Evolutionary conservation across 2,113 vertebrate genomes (phyloP).

Genomic region (Corythornis cristatus): DNA sequence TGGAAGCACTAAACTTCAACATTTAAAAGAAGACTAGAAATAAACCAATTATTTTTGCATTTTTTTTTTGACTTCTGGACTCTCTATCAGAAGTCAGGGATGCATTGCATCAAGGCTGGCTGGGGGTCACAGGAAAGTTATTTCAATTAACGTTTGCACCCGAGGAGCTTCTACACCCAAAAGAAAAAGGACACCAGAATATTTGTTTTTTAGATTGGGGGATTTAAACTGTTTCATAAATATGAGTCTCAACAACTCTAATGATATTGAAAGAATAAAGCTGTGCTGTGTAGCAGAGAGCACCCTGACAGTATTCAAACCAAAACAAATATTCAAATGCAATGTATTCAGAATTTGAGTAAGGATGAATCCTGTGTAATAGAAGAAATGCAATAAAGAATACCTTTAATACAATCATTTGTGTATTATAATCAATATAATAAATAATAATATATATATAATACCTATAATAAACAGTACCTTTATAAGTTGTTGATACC

Average conservation of each 20-base stretch:
- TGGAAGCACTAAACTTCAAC: constrained; percentile 20
- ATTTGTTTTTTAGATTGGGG: background rate
- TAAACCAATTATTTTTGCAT: background rate
- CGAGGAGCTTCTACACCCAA: background rate
- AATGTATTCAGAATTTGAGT: background rate
- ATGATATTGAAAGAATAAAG: background rate
- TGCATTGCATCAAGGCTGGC: background rate
- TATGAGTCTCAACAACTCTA: background rate
- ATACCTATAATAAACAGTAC: background rate
- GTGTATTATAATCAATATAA: too few species aligned
- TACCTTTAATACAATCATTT: too few species aligned
- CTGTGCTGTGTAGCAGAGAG: background rate
- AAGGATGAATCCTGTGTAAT: background rate
- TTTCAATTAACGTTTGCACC: background rate
- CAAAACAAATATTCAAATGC: background rate
- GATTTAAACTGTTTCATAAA: background rate
- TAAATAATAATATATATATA: too few species aligned
- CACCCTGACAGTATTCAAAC: background rate
- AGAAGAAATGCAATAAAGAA: too few species aligned
- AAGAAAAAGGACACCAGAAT: background rate
- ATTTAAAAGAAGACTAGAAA: constrained; percentile 31
- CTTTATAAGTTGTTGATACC: background rate
- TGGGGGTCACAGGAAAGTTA: background rate
- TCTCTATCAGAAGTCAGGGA: background rate
- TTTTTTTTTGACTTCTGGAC: constrained; percentile 12